phyloP scores from a whole-genome alignment of 1,140 invertebrate genomes.

The Drosophila melanogaster region DNA sequence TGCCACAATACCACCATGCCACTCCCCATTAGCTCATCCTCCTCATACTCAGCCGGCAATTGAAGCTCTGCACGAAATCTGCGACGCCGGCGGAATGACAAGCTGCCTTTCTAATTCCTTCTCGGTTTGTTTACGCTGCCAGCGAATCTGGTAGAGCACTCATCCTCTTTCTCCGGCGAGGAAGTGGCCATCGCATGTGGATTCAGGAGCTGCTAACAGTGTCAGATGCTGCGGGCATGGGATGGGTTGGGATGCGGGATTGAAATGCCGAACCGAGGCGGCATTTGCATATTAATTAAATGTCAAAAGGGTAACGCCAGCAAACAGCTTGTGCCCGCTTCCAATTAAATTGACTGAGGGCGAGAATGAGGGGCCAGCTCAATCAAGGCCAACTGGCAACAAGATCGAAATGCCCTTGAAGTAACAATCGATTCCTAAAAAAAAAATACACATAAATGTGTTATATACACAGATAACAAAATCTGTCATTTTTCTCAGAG shows the following conservation, averaged over 20 bases:
- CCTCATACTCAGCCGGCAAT: conserved; percentile 41
- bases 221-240: conserved; percentile 29
- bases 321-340: conserved; percentile 35
- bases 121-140: conserved; percentile 45
- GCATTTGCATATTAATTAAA: conserved; percentile 81
- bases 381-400: conserved; percentile 26
- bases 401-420: no score
- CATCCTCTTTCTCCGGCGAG: conserved; percentile 1
- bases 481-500: background rate
- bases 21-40: no score
- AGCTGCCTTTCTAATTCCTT: conserved; percentile 71
- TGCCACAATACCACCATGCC: conserved; percentile 2
- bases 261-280: conserved; percentile 28
- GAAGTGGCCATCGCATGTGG: conserved; percentile 47
- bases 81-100: conserved; percentile 70
- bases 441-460: no score
- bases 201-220: conserved; percentile 6
- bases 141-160: conserved; percentile 6
- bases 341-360: conserved; percentile 49
- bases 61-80: conserved; percentile 73
- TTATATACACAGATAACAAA: no score
- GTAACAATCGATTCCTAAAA: no score
- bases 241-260: background rate
- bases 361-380: background rate
- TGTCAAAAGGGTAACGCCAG: conserved; percentile 69